A percentile compares a stretch with the other conserved stretches of the same genome.
Evolutionary conservation across 2,113 vertebrate genomes (phyloP).

Genomic region (Campylomormyrus numenius): DNA sequence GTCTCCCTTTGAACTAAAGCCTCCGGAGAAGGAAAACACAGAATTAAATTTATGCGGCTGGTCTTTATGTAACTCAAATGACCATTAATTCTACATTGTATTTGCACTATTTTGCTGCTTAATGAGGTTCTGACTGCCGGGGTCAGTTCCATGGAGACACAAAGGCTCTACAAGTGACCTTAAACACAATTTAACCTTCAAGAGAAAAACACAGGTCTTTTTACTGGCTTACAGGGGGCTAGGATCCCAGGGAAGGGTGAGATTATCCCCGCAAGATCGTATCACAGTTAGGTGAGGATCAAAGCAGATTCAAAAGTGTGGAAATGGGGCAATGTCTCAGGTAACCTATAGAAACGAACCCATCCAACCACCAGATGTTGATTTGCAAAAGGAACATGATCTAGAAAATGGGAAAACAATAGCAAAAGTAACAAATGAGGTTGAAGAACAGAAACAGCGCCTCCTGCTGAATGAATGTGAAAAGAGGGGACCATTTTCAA

Average conservation of each 20-base stretch:
- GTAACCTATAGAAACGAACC: constrained; percentile 1
- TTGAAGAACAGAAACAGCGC: neutral
- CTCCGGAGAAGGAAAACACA: neutral
- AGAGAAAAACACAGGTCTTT: neutral
- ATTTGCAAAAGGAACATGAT: constrained; percentile 26
- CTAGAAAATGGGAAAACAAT: constrained; percentile 23
- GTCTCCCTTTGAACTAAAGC: neutral
- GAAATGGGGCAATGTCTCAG: constrained; percentile 26
- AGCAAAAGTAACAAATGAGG: neutral
- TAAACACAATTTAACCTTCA: neutral
- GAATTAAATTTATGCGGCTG: neutral
- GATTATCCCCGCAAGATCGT: constrained; percentile 34
- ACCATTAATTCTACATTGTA: neutral
- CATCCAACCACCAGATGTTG: neutral
- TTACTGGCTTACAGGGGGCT: neutral
- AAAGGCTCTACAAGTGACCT: neutral
- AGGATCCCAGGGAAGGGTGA: neutral
- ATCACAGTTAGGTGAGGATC: constrained; percentile 17
- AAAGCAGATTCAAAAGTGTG: constrained; percentile 23
- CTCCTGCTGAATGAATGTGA: neutral
- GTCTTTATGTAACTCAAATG: neutral
- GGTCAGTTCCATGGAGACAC: neutral
- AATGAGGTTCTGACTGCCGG: neutral
- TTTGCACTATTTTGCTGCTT: neutral
- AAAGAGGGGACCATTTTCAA: neutral